Conservation (phyloP, 2,888 invertebrate species). For the Trichopria drosophilae region DNA sequence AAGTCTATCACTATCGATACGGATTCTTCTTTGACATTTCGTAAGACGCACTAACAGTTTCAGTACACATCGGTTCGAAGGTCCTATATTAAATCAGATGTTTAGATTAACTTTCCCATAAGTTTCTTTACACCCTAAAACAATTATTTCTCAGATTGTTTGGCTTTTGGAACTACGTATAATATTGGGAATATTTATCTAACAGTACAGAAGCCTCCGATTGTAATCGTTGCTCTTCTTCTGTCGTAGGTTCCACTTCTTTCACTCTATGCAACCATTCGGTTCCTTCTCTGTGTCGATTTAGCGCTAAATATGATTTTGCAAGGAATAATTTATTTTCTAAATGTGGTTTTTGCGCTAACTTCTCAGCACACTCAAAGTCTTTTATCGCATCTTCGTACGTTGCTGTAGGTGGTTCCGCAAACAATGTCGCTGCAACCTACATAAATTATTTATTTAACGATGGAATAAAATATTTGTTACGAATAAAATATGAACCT, state of each 20-base stretch:
- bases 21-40: too few species aligned
- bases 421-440: slow-evolving; percentile 67
- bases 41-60: too few species aligned
- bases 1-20: too few species aligned
- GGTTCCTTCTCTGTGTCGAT: slow-evolving; percentile 60
- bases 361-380: slow-evolving; percentile 62
- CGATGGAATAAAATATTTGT: slow-evolving; percentile 1
- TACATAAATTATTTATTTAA: slow-evolving; percentile 36
- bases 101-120: too few species aligned
- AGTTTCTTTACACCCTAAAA: too few species aligned
- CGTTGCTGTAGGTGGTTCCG: slow-evolving; percentile 66
- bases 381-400: slow-evolving; percentile 66
- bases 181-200: slow-evolving; percentile 45
- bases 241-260: slow-evolving; percentile 33
- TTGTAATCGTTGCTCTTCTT: slow-evolving; percentile 41
- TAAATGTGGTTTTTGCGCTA: slow-evolving; percentile 62
- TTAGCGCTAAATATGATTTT: slow-evolving; percentile 62
- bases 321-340: slow-evolving; percentile 65
- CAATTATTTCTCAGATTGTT: too few species aligned
- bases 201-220: slow-evolving; percentile 46
- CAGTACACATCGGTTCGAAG: too few species aligned
- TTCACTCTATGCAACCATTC: slow-evolving; percentile 58
- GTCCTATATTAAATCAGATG: too few species aligned
- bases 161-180: slow-evolving; percentile 32
- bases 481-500: slow-evolving; percentile 49